These are phyloP conservation scores for Heliconius aoede DNA, from an alignment of 2,888 invertebrate genomes.

Conservation along the genomic window DNA sequence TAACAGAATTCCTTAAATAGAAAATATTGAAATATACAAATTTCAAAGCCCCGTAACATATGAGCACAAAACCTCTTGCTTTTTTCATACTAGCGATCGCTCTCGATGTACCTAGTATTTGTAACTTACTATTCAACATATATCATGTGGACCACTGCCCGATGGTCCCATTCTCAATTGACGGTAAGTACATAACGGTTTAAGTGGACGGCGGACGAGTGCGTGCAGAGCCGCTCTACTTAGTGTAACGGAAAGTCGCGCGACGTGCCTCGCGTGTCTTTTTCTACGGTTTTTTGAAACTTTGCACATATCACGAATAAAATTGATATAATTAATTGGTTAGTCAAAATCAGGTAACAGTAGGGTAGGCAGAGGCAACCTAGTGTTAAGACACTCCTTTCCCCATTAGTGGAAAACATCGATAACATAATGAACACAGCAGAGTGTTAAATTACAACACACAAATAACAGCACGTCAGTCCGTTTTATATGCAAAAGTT, in stretches of 20 bases:
- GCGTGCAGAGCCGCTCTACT: constrained; percentile 74
- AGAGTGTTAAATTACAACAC: background rate
- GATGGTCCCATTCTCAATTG: constrained; percentile 16
- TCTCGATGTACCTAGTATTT: background rate
- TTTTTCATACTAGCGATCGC: too few relatives aligned
- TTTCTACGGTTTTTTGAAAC: constrained; percentile 56
- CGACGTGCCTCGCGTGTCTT: constrained; percentile 53
- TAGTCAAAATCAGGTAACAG: background rate
- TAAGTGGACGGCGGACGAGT: constrained; percentile 47
- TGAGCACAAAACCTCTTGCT: background rate
- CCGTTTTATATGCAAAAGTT: constrained; percentile 36
- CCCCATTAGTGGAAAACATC: background rate
- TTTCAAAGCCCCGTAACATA: background rate
- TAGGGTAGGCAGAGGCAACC: too few relatives aligned
- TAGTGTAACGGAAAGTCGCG: constrained; percentile 64
- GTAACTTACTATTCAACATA: background rate
- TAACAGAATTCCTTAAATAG: background rate
- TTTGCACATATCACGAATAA: constrained; percentile 48
- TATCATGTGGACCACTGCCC: background rate
- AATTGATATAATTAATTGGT: background rate
- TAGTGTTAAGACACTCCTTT: too few relatives aligned
- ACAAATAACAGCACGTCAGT: background rate
- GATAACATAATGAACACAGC: background rate
- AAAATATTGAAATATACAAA: background rate
- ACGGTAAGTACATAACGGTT: constrained; percentile 39